Evolutionary conservation across 2,888 invertebrate species (phyloP).

Genomic region (Drosophila bunnanda): DNA sequence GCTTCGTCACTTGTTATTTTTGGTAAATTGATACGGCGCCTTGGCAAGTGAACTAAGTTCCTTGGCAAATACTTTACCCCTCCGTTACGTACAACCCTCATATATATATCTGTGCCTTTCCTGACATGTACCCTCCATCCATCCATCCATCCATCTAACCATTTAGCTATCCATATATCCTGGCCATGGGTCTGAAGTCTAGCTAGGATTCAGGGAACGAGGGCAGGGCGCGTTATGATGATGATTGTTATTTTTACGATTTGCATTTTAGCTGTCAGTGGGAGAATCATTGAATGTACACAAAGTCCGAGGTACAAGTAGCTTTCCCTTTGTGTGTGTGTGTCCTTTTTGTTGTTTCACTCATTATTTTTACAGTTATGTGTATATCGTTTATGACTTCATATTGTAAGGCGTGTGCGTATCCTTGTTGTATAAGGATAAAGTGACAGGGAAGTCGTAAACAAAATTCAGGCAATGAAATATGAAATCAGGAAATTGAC

Average conservation of each 20-base stretch:
- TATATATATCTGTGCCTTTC: not conserved
- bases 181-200: not conserved
- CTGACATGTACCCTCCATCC: slow-evolving; percentile 25
- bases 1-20: slow-evolving; percentile 45
- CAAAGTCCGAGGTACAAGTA: slow-evolving; percentile 37
- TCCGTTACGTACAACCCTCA: slow-evolving; percentile 9
- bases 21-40: slow-evolving; percentile 78
- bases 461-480: slow-evolving; percentile 38
- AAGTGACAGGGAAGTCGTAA: slow-evolving; percentile 29
- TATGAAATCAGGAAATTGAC: slow-evolving; percentile 43
- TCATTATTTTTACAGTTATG: slow-evolving; percentile 52
- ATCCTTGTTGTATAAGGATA: not conserved
- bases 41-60: slow-evolving; percentile 60
- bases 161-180: slow-evolving; percentile 30
- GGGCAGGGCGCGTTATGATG: slow-evolving; percentile 48
- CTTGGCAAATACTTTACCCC: slow-evolving; percentile 39
- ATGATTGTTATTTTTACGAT: slow-evolving; percentile 68
- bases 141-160: slow-evolving; percentile 28
- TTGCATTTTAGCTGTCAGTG: slow-evolving; percentile 58
- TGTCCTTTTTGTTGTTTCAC: slow-evolving; percentile 9
- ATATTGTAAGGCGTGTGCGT: slow-evolving; percentile 28
- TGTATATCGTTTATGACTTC: slow-evolving; percentile 41
- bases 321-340: slow-evolving; percentile 9
- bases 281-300: slow-evolving; percentile 50
- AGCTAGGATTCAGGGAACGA: slow-evolving; percentile 33